Percentiles rank a stretch among this genome's conserved stretches.
Conservation (phyloP, 2,113 vertebrate species). For the Bambusicola thoracicus region DNA sequence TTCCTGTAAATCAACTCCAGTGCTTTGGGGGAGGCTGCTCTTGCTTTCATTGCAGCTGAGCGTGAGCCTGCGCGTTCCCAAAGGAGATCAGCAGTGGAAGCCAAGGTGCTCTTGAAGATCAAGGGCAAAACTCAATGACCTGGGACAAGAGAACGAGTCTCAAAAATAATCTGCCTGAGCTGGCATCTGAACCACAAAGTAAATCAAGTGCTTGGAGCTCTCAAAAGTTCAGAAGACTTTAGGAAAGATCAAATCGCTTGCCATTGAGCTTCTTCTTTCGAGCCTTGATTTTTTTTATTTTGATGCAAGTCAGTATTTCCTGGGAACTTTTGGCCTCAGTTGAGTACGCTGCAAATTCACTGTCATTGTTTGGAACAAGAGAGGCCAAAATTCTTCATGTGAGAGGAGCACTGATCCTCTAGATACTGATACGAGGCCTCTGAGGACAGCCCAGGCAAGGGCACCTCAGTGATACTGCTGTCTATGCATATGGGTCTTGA, state of each 20-base stretch:
- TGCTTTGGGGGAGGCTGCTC: neutral
- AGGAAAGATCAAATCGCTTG: neutral
- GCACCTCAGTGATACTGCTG: neutral
- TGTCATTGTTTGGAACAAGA: neutral
- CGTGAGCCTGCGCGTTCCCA: neutral
- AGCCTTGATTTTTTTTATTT: neutral
- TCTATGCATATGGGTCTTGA: neutral
- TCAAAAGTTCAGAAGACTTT: conserved; percentile 30
- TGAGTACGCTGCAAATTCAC: neutral
- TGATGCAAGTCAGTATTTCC: neutral
- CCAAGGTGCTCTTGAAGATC: conserved; percentile 43
- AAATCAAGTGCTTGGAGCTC: conserved; percentile 13
- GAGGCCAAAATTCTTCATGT: neutral
- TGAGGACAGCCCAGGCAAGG: neutral
- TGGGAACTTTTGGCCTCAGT: neutral
- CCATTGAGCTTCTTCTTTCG: neutral
- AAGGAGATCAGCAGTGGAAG: neutral
- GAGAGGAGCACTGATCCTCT: neutral
- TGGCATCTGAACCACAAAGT: neutral
- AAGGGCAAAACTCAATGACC: conserved; percentile 13
- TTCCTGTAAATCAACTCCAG: conserved; percentile 38
- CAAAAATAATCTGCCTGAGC: neutral
- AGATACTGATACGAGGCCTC: neutral
- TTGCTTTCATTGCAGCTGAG: neutral
- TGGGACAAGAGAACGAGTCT: neutral